Evolutionary conservation across 2,113 vertebrate species (phyloP).

Genomic region (Xenus cinereus): DNA sequence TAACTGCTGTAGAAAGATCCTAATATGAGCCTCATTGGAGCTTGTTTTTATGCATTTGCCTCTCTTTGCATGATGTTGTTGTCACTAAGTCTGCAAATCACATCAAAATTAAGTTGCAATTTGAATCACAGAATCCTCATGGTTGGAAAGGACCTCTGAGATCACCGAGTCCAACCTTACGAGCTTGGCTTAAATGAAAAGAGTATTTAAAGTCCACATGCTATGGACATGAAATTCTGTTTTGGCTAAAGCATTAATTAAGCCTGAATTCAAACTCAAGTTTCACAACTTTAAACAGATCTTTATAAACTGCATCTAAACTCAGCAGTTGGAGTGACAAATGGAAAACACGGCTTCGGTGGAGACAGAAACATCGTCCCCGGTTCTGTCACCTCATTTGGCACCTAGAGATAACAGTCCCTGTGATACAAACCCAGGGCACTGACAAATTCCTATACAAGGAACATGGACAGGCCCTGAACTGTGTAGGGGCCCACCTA

Average conservation of each 20-base stretch:
- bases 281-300: neutral
- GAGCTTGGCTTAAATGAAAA: conserved; percentile 5
- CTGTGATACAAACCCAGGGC: neutral
- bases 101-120: conserved; percentile 16
- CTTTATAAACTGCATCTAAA: neutral
- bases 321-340: neutral
- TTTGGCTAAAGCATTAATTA: neutral
- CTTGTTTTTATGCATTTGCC: neutral
- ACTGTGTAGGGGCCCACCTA: neutral
- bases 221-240: neutral
- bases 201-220: neutral
- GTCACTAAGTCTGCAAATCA: neutral
- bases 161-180: no score
- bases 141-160: no score
- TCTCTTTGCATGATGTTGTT: neutral
- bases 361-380: neutral
- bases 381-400: neutral
- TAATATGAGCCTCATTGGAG: neutral
- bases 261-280: neutral
- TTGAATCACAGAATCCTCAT: neutral
- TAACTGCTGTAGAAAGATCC: neutral
- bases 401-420: neutral
- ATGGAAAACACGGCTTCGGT: neutral
- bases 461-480: neutral
- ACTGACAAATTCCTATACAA: neutral